Base-by-base conservation (phyloP, 2,888 invertebrate species). In the Flexamia atlantica region DNA sequence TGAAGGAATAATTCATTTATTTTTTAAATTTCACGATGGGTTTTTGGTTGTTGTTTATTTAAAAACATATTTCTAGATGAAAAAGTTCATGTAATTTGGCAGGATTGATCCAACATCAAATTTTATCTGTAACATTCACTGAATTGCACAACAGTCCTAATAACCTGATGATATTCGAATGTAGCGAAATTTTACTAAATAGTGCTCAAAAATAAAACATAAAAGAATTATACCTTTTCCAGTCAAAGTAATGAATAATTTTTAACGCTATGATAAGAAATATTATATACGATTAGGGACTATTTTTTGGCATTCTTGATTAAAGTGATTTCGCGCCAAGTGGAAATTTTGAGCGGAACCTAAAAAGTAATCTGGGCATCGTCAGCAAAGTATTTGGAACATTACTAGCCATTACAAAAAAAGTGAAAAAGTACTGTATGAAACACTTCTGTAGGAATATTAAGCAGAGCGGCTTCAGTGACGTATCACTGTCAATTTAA, bases 291-390 rank as follows among this genome's bases (percentile, higher is more conserved):
- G n/a, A 46, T 46, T 9, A 46, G 20, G 53, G 53, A 53, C 53
- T 53, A 53, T 10, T 53, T 53, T 53, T 53, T 10, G 3, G 20
- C 4, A 53, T 20, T 23, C 53, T 10, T 23, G 5, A 23, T 7
- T 12, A 53, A 53, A 23, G 2, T 7, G 23, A 9, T 53, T 53
- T 53, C 53, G 53, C 53, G 53, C 53, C 53, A 53, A 53, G 53
- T 23, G 23, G 23, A 23, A 20, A n/a, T 23, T 10, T 4, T 12
- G 53, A 53, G 20, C 53, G 53, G 53, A 53, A 53, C 53, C 53
- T 23, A 53, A 53, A 53, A 53, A 53, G 10, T 23, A 23, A 53
- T 53, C 53, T 53, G 53, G 53, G 53, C 20, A 53, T 23, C 53
- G 53, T 53, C 53, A 46, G 53, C 53, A 53, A 5, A 23, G 53